phyloP scores from a whole-genome alignment of 2,113 vertebrate species.

The Charadrius vociferus region DNA sequence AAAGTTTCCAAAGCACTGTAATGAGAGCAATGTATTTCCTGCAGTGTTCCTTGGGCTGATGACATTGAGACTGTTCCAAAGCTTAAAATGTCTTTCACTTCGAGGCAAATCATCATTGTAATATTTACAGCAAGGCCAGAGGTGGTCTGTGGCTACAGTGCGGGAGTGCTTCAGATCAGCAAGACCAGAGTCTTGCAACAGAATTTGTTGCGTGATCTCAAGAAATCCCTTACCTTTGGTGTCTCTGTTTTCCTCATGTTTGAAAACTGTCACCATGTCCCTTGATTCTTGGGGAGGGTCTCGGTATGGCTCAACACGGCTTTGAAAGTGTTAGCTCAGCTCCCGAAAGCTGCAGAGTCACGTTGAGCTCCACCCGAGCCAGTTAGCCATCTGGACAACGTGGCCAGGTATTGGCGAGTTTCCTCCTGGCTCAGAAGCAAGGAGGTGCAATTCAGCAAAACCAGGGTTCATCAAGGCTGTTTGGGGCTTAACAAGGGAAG shows the following conservation, averaged over 20 bases:
- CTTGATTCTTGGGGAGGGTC: background rate
- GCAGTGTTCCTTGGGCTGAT: background rate
- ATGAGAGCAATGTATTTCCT: background rate
- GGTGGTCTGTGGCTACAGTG: background rate
- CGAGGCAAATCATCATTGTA: background rate
- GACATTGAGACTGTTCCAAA: background rate
- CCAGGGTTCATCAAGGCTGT: background rate
- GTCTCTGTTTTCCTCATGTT: background rate
- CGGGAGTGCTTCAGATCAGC: background rate
- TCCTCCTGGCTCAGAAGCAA: background rate
- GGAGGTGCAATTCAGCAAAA: background rate
- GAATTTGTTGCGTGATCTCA: background rate
- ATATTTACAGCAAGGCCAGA: background rate
- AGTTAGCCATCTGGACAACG: rapidly evolving
- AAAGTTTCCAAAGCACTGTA: background rate
- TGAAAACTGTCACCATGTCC: background rate
- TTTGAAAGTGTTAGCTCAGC: background rate
- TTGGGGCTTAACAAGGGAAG: background rate
- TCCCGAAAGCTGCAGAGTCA: background rate
- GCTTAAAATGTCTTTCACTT: background rate
- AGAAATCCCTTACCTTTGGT: background rate
- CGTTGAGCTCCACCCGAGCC: background rate
- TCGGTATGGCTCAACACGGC: rapidly evolving
- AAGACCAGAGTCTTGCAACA: background rate
- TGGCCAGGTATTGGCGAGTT: background rate